phyloP scores from a whole-genome alignment of 2,888 invertebrate genomes.

The Polymixis flavicincta region DNA sequence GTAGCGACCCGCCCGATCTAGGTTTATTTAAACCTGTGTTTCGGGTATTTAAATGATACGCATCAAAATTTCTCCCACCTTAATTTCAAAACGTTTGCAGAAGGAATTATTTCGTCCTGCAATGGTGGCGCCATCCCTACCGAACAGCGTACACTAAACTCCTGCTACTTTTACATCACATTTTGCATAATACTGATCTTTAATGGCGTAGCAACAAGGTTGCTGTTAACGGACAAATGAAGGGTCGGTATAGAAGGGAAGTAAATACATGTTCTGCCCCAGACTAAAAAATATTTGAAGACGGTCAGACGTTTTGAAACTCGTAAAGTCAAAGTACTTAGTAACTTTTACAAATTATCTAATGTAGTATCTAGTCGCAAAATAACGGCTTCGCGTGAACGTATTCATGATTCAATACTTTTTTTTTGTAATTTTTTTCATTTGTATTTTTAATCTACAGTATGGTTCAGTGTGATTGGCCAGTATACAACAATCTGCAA shows the following conservation, averaged over 20 bases:
- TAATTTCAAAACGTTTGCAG: background rate
- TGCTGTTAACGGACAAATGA: background rate
- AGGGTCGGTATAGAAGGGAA: background rate
- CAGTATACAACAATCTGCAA: background rate
- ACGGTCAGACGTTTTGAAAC: background rate
- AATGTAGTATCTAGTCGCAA: background rate
- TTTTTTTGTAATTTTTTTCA: too few relatives aligned
- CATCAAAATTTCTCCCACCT: slow-evolving; percentile 1
- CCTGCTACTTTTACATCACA: too few relatives aligned
- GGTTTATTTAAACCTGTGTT: too few relatives aligned
- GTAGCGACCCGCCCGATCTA: too few relatives aligned
- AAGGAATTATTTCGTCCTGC: background rate
- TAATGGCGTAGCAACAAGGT: slow-evolving; percentile 20
- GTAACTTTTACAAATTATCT: background rate
- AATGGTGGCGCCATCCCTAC: background rate
- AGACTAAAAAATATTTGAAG: slow-evolving; percentile 31
- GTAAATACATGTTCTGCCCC: background rate
- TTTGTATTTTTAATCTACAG: background rate
- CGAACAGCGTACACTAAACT: background rate
- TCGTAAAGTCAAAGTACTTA: background rate
- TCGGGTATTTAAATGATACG: slow-evolving; percentile 8
- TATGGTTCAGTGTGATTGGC: background rate
- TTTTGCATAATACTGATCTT: background rate
- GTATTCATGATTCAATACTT: background rate
- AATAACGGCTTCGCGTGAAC: background rate